Evolutionary conservation across 2,888 invertebrate genomes (phyloP).

Genomic region (Andrena hattorfiana): DNA sequence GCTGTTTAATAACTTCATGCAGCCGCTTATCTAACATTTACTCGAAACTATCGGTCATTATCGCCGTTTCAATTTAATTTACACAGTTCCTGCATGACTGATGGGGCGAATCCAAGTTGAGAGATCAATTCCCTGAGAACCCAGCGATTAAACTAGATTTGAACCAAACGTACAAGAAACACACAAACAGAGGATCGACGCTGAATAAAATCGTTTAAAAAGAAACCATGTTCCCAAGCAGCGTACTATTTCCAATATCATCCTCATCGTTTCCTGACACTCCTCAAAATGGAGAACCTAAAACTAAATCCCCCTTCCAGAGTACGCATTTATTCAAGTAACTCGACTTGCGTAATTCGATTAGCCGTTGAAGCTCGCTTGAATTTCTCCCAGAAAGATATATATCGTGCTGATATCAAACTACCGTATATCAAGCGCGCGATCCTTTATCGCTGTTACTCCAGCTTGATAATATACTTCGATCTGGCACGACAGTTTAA

Average conservation of each 20-base stretch:
- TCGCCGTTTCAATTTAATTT: neutral
- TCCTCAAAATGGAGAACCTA: neutral
- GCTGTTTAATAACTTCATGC: neutral
- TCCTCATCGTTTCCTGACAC: neutral
- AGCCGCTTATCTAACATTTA: neutral
- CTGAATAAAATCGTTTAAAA: too few species aligned
- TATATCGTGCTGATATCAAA: neutral
- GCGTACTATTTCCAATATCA: neutral
- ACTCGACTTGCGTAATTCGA: neutral
- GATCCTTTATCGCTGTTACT: neutral
- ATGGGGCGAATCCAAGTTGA: neutral
- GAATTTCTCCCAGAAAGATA: neutral
- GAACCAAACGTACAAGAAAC: too few species aligned
- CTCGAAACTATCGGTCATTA: neutral
- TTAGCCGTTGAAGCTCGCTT: neutral
- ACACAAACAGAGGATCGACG: too few species aligned
- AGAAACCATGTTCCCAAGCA: neutral
- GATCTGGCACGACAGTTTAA: neutral
- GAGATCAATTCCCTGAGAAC: neutral
- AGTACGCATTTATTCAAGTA: neutral
- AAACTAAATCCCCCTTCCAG: neutral
- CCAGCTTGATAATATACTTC: slow-evolving; percentile 5
- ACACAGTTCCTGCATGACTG: neutral
- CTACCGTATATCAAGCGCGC: neutral
- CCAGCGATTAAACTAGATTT: neutral